Percentiles rank a stretch among this genome's conserved stretches.
Evolutionary conservation across 2,113 vertebrate genomes (phyloP).

Genomic region (Engystomops pustulosus): DNA sequence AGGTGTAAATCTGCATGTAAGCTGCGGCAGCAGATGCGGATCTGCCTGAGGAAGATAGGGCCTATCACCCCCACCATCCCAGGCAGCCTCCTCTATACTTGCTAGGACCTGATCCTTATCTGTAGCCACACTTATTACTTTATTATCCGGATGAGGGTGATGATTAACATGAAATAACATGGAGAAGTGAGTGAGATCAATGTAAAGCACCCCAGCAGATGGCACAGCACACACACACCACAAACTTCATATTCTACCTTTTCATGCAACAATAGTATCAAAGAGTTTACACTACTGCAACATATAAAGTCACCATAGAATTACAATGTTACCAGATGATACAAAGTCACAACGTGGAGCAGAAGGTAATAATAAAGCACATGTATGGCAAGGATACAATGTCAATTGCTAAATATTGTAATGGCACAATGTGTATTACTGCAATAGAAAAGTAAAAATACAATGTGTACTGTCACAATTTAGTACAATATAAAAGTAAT

Average conservation of each 20-base stretch:
- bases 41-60: conserved; percentile 78
- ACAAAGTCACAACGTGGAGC: neutral
- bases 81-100: conserved; percentile 60
- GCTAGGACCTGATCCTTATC: conserved; percentile 71
- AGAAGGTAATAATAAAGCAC: neutral
- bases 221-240: conserved; percentile 56
- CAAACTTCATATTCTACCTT: neutral
- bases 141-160: conserved; percentile 77
- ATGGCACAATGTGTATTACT: neutral
- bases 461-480: too few relatives aligned
- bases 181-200: conserved; percentile 76
- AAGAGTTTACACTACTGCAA: neutral
- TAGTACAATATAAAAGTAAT: neutral
- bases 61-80: conserved; percentile 73
- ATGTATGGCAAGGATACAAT: neutral
- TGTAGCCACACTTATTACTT: conserved; percentile 67
- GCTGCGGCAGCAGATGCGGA: conserved; percentile 71
- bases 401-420: neutral
- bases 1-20: conserved; percentile 77
- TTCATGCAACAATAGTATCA: neutral
- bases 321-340: neutral
- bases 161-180: conserved; percentile 87
- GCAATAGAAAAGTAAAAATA: neutral
- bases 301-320: neutral
- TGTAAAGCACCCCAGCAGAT: conserved; percentile 70